Percentiles rank a stretch among this genome's conserved stretches.
Evolutionary conservation across 2,888 invertebrate species (phyloP).

Genomic region (Pachycephus smyrnensis): DNA sequence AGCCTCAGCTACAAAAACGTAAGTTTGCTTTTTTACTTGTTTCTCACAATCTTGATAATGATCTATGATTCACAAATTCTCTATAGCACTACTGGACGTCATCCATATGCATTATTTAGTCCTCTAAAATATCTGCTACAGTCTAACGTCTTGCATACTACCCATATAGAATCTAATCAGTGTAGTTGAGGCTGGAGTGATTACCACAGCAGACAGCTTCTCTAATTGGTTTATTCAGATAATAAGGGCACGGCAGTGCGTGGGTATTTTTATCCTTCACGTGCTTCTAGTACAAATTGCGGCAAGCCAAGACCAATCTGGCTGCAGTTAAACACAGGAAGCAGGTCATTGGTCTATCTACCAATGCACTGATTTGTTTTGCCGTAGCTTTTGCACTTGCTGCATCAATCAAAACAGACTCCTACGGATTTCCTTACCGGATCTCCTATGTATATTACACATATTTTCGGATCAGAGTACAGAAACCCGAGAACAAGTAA

Average conservation of each 20-base stretch:
- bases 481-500: not conserved
- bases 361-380: constrained; percentile 38
- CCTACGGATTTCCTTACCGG: not conserved
- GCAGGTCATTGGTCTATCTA: constrained; percentile 54
- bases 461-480: not conserved
- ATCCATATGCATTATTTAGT: not conserved
- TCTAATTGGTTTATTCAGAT: constrained; percentile 47
- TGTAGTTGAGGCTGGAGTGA: constrained; percentile 24
- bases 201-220: constrained; percentile 39
- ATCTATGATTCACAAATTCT: not conserved
- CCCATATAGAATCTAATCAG: not conserved
- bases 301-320: constrained; percentile 45
- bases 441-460: not conserved
- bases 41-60: not conserved
- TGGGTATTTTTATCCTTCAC: constrained; percentile 43
- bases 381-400: constrained; percentile 18
- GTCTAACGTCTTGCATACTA: not conserved
- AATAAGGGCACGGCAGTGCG: constrained; percentile 32
- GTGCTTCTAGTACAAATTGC: constrained; percentile 40
- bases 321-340: constrained; percentile 49
- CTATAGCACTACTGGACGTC: not conserved
- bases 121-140: not conserved
- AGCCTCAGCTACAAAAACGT: constrained; percentile 47
- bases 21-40: constrained; percentile 21
- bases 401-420: not conserved